phyloP scores from a whole-genome alignment of 2,888 invertebrate genomes.

The Tipula lateralis region DNA sequence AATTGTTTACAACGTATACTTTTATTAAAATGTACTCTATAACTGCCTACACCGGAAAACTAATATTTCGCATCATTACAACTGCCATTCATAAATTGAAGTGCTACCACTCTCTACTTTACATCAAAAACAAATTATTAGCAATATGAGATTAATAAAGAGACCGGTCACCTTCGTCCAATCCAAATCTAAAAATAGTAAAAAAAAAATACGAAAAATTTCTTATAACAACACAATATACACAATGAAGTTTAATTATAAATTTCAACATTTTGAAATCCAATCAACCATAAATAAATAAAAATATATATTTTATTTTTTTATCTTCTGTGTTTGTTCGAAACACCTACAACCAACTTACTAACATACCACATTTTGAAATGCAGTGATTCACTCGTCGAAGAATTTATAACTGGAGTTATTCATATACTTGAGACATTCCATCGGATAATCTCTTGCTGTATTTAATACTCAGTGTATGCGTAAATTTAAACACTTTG shows the following conservation, averaged over 20 bases:
- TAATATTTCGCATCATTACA: neutral
- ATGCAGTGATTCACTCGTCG: neutral
- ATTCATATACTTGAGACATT: neutral
- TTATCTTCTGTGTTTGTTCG: neutral
- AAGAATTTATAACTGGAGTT: neutral
- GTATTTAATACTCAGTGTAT: neutral
- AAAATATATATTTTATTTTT: neutral
- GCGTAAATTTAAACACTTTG: neutral
- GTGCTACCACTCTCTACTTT: neutral
- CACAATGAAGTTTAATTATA: neutral
- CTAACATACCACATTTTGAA: neutral
- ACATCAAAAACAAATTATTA: neutral
- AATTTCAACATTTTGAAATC: neutral
- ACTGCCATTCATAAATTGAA: neutral
- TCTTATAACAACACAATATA: neutral
- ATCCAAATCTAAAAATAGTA: neutral
- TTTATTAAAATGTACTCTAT: no score
- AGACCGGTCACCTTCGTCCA: neutral
- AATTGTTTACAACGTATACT: no score
- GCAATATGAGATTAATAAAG: neutral
- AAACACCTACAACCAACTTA: neutral
- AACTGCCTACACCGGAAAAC: neutral
- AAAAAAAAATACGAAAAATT: neutral
- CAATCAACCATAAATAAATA: conserved; percentile 15
- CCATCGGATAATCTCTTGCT: neutral